A percentile compares a stretch with the other conserved stretches of the same genome.
Evolutionary conservation across 1,140 invertebrate genomes (phyloP).

Genomic region (Parapsyche elsis): DNA sequence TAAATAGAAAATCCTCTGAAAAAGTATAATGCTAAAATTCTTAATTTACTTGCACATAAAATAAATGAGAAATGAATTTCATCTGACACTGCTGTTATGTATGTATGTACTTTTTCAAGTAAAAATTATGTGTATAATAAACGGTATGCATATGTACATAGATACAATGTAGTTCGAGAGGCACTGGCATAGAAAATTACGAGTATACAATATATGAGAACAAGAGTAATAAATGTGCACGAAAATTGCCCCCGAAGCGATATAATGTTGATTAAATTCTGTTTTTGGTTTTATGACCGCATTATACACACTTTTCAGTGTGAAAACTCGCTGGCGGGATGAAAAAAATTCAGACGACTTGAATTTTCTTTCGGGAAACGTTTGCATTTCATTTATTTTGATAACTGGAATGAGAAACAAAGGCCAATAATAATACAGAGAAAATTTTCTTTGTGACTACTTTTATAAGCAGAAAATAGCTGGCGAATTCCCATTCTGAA

Average conservation of each 20-base stretch:
- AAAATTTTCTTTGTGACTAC: neutral
- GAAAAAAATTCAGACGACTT: neutral
- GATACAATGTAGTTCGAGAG: neutral
- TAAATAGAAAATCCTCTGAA: too few species aligned
- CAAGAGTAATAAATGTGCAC: neutral
- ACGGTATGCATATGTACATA: neutral
- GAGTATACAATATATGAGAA: neutral
- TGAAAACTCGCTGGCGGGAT: neutral
- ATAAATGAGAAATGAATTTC: neutral
- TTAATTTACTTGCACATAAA: neutral
- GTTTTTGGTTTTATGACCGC: conserved; percentile 31
- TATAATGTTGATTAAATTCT: conserved; percentile 34
- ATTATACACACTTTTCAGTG: conserved; percentile 26
- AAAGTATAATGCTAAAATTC: neutral
- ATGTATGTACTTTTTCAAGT: neutral
- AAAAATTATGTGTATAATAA: neutral
- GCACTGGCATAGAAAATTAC: too few species aligned
- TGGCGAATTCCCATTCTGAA: too few species aligned
- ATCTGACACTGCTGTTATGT: neutral
- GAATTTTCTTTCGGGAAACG: neutral
- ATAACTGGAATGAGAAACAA: neutral
- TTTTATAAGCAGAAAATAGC: too few species aligned
- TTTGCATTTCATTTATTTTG: neutral
- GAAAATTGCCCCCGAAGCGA: conserved; percentile 33
- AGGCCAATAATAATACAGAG: neutral